Conservation (phyloP, 2,797 vertebrate genomes). For the Pyrocephalus nanus region DNA sequence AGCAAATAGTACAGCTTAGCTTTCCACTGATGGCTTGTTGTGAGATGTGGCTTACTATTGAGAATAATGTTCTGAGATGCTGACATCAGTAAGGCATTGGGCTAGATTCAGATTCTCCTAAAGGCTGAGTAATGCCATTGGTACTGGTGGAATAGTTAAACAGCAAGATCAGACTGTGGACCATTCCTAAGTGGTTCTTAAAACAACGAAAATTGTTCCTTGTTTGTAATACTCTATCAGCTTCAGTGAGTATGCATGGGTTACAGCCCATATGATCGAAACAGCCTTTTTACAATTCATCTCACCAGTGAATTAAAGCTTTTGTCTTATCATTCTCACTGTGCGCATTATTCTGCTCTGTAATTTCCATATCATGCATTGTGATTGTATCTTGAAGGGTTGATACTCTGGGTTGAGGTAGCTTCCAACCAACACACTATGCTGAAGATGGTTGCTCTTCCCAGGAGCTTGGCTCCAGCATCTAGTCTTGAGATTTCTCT, state of each 20-base stretch:
- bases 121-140: background rate
- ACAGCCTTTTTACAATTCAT: background rate
- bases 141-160: background rate
- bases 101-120: background rate
- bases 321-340: background rate
- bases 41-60: background rate
- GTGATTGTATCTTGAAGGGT: background rate
- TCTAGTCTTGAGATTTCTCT: background rate
- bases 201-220: background rate
- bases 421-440: background rate
- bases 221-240: background rate
- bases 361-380: background rate
- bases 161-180: background rate
- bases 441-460: background rate
- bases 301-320: background rate
- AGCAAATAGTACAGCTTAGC: background rate
- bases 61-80: background rate
- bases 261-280: background rate
- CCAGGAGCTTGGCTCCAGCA: background rate
- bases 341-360: background rate
- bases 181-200: background rate
- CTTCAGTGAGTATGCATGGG: background rate
- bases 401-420: background rate
- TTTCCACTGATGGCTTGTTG: background rate
- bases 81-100: rapidly evolving